Conservation (phyloP, 2,113 vertebrate genomes). For the Micronycteris hirsuta region DNA sequence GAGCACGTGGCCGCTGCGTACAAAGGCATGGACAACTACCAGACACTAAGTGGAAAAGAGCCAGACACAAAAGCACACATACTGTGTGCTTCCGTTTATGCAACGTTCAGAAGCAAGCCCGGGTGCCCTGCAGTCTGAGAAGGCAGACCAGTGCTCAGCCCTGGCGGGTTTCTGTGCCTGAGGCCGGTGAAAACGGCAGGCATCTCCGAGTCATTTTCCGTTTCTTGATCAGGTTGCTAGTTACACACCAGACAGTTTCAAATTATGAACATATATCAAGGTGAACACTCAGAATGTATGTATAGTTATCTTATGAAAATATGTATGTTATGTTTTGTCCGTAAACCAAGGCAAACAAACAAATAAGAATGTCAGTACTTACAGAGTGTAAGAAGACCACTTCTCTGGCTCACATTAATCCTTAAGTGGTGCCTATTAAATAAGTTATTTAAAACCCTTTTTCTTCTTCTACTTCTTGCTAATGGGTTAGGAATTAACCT, state of each 20-base stretch:
- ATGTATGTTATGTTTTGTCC: not conserved
- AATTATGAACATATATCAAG: not conserved
- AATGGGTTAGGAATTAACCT: not conserved
- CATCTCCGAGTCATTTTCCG: not conserved
- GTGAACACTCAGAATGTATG: not conserved
- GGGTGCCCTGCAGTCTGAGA: not conserved
- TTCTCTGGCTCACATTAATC: not conserved
- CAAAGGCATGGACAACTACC: not conserved
- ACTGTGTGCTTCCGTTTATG: not conserved
- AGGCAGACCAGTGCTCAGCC: not conserved
- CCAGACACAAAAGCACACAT: not conserved
- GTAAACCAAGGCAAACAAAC: not conserved
- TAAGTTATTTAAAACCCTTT: not conserved
- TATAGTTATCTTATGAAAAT: not conserved
- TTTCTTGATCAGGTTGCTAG: not conserved
- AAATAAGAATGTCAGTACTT: not conserved
- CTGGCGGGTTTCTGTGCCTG: not conserved
- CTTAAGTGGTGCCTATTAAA: not conserved
- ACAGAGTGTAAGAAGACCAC: not conserved
- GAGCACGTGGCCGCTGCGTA: not conserved
- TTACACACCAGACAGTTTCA: not conserved
- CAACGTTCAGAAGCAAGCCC: not conserved
- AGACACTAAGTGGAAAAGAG: not conserved
- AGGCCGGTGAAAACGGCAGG: not conserved
- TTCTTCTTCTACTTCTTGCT: not conserved